These are phyloP conservation scores for Thymallus thymallus DNA, from an alignment of 2,113 vertebrate genomes.

Conservation along the genomic window DNA sequence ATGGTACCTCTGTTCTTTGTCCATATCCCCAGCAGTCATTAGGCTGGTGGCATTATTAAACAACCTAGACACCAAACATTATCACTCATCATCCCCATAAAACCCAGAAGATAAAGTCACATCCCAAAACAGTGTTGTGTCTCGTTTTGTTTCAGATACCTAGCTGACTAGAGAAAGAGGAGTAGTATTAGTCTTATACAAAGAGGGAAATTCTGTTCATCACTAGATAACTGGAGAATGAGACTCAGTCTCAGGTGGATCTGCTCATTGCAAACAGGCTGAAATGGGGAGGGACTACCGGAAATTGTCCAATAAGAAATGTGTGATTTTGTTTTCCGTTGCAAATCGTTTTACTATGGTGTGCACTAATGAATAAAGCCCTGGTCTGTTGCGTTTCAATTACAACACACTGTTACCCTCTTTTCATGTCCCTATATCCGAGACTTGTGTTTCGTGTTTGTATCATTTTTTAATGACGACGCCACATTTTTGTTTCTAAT, in stretches of 20 bases:
- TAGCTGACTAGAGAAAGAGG: slow-evolving; percentile 2
- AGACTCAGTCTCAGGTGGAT: slow-evolving; percentile 49
- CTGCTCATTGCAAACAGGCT: neutral
- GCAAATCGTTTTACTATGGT: neutral
- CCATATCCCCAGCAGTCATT: slow-evolving; percentile 12
- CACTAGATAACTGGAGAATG: slow-evolving; percentile 55
- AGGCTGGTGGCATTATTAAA: slow-evolving; percentile 9
- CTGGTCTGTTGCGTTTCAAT: neutral
- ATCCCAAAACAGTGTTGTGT: slow-evolving; percentile 5
- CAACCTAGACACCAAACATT: slow-evolving; percentile 51
- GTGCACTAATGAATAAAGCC: neutral
- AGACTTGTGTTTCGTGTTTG: neutral
- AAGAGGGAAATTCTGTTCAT: slow-evolving; percentile 24
- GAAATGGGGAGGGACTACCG: too few species aligned
- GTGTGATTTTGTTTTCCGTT: neutral
- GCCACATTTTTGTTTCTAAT: neutral
- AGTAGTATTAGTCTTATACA: slow-evolving; percentile 8
- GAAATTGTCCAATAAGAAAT: neutral
- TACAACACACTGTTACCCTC: neutral
- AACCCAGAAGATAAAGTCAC: slow-evolving; percentile 11
- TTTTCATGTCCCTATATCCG: neutral
- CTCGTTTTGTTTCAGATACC: slow-evolving; percentile 9
- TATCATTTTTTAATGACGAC: neutral
- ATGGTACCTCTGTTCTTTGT: slow-evolving; percentile 8
- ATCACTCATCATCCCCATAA: neutral